These are phyloP conservation scores for Boloria selene DNA, from an alignment of 2,888 invertebrate species.

Conservation along the genomic window DNA sequence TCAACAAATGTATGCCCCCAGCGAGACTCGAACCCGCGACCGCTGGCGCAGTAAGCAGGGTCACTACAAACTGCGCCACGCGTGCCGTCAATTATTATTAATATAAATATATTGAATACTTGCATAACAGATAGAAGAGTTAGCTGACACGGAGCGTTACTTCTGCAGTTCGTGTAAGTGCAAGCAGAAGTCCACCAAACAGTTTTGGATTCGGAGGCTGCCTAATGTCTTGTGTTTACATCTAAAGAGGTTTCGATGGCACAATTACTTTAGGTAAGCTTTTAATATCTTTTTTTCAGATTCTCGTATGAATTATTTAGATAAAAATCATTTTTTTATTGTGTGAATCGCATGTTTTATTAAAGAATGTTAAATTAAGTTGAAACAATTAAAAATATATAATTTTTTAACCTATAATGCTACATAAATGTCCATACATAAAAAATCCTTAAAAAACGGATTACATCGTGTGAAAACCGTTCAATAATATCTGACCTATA, in stretches of 20 bases:
- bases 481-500: too few species aligned
- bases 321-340: neutral
- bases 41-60: too few species aligned
- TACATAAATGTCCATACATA: too few species aligned
- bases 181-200: conserved; percentile 91
- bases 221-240: conserved; percentile 93
- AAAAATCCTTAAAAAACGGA: too few species aligned
- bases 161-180: conserved; percentile 91
- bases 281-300: neutral
- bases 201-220: conserved; percentile 91
- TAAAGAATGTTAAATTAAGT: too few species aligned
- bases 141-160: conserved; percentile 91
- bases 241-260: conserved; percentile 92
- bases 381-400: too few species aligned
- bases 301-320: neutral
- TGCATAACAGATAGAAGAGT: conserved; percentile 85
- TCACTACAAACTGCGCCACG: too few species aligned
- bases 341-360: neutral
- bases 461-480: too few species aligned
- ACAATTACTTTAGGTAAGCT: conserved; percentile 86
- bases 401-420: too few species aligned
- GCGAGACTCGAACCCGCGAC: too few species aligned
- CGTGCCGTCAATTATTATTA: too few species aligned
- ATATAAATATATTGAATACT: neutral
- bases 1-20: too few species aligned